Conservation (phyloP, 2,113 vertebrate species). For the Nibea coibor region DNA sequence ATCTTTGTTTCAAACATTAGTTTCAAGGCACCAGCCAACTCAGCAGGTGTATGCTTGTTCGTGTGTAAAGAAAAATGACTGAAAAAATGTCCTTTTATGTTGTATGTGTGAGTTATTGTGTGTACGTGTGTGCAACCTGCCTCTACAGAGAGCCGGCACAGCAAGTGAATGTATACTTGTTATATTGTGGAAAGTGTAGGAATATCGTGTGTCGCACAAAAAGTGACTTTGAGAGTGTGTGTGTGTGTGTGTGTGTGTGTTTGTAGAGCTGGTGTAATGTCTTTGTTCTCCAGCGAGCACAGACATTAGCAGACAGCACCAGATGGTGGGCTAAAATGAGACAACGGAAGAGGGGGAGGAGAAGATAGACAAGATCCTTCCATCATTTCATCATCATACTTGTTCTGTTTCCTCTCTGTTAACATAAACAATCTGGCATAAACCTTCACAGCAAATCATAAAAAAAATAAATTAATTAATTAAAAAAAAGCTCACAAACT, state of each 20-base stretch:
- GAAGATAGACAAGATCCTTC: slow-evolving; percentile 70
- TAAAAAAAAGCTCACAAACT: neutral
- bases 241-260: slow-evolving; percentile 21
- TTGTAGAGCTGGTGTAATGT: slow-evolving; percentile 63
- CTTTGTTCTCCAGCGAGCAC: slow-evolving; percentile 75
- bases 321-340: slow-evolving; percentile 81
- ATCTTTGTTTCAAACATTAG: slow-evolving; percentile 63
- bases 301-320: slow-evolving; percentile 79
- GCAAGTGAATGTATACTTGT: slow-evolving; percentile 50
- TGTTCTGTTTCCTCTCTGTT: slow-evolving; percentile 61
- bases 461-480: neutral
- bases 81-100: slow-evolving; percentile 33
- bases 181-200: slow-evolving; percentile 32
- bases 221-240: slow-evolving; percentile 33
- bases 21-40: slow-evolving; percentile 50
- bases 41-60: slow-evolving; percentile 55
- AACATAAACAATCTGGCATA: slow-evolving; percentile 55
- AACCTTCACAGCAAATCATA: slow-evolving; percentile 10
- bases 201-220: slow-evolving; percentile 42
- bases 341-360: slow-evolving; percentile 74
- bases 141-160: slow-evolving; percentile 37
- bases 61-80: slow-evolving; percentile 51
- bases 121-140: slow-evolving; percentile 1
- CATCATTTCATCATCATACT: slow-evolving; percentile 77
- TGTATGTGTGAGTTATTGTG: neutral